phyloP scores from a whole-genome alignment of 1,140 invertebrate genomes.

The Lithobius niger region DNA sequence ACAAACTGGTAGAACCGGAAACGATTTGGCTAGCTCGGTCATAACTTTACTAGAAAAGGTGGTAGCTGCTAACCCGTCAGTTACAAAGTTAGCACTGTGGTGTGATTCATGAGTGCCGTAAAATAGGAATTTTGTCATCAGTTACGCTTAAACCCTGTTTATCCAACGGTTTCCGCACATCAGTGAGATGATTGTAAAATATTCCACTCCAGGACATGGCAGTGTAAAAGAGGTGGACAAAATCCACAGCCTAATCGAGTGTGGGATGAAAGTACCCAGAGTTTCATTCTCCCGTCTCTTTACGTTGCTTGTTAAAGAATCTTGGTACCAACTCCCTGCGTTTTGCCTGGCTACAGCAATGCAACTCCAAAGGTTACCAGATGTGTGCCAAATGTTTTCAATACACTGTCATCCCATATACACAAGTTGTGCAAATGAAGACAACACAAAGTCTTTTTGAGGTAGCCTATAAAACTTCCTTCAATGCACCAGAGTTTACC shows the following conservation, averaged over 20 bases:
- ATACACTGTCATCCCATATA: neutral
- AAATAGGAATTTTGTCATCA: neutral
- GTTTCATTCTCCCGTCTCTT: neutral
- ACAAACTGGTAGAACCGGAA: neutral
- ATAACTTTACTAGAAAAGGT: neutral
- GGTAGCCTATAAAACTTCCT: neutral
- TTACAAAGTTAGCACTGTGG: neutral
- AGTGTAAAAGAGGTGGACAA: neutral
- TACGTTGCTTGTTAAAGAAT: too few relatives aligned
- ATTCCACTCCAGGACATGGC: neutral
- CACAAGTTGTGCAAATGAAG: neutral
- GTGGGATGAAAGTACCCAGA: neutral
- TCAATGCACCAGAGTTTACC: neutral
- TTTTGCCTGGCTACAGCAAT: neutral
- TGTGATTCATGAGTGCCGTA: neutral
- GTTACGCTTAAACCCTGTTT: neutral
- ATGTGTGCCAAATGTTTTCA: neutral
- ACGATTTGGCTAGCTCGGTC: neutral
- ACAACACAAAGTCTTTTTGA: neutral
- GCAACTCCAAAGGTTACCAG: neutral
- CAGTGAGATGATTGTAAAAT: neutral
- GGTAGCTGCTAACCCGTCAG: neutral
- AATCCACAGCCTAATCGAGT: neutral
- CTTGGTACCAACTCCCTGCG: neutral
- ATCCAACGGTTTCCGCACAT: neutral